Conservation (phyloP, 2,888 invertebrate genomes). For the Limulus polyphemus region DNA sequence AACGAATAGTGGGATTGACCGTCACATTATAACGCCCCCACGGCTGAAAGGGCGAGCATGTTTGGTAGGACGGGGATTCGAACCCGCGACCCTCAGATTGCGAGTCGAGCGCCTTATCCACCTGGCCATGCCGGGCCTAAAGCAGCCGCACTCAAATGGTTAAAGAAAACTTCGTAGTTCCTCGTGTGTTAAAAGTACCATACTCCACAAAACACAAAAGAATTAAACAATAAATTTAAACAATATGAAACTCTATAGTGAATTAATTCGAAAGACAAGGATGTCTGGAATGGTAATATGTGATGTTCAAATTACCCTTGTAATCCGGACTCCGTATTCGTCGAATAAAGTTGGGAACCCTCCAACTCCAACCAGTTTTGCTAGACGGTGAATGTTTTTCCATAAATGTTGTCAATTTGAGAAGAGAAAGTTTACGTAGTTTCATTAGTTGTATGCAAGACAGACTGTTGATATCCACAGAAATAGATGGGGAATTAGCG, state of each 20-base stretch:
- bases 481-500: neutral
- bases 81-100: no score
- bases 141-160: no score
- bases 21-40: no score
- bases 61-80: no score
- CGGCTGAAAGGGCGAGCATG: no score
- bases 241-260: neutral
- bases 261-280: neutral
- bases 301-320: constrained; percentile 45
- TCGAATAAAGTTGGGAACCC: constrained; percentile 69
- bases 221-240: neutral
- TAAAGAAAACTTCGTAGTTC: no score
- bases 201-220: no score
- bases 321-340: constrained; percentile 81
- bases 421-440: constrained; percentile 68
- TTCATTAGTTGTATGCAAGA: constrained; percentile 44
- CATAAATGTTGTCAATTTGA: constrained; percentile 77
- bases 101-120: no score
- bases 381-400: constrained; percentile 50
- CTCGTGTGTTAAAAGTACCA: no score
- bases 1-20: no score
- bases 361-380: constrained; percentile 71
- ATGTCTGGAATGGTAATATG: neutral
- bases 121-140: no score
- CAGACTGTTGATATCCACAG: neutral